Conservation (phyloP, 2,113 vertebrate species). For the Anhinga anhinga region DNA sequence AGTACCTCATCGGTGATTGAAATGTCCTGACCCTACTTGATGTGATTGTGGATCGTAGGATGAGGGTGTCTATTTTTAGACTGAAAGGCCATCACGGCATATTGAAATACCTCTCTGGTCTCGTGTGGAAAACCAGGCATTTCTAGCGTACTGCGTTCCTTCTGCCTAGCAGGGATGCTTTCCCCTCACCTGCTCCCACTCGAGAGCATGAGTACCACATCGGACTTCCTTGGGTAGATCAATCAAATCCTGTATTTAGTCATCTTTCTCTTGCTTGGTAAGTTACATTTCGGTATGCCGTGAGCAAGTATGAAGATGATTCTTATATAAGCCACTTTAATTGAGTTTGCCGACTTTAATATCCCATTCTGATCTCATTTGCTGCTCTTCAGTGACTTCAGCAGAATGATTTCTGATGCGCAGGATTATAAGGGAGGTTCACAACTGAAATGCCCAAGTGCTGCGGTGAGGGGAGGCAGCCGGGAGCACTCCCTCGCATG, state of each 20-base stretch:
- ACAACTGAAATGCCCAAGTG: neutral
- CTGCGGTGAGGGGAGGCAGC: neutral
- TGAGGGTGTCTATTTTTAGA: neutral
- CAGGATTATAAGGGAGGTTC: neutral
- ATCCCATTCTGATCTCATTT: neutral
- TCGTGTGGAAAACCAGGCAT: neutral
- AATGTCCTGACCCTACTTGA: neutral
- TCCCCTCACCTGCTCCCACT: neutral
- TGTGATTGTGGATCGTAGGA: neutral
- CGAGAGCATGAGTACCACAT: fast-evolving
- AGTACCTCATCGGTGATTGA: neutral
- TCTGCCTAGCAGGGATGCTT: neutral
- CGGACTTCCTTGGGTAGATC: neutral
- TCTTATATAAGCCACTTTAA: neutral
- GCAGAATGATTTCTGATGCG: neutral
- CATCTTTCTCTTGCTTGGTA: neutral
- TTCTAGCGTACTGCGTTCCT: neutral
- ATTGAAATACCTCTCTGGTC: neutral
- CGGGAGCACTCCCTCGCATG: neutral
- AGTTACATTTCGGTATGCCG: neutral
- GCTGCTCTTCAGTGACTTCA: neutral
- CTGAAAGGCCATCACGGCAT: neutral
- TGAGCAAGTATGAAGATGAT: neutral
- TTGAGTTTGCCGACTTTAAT: neutral
- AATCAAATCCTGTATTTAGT: neutral